phyloP scores from a whole-genome alignment of 2,797 vertebrate species.

The Micromesistius poutassou region DNA sequence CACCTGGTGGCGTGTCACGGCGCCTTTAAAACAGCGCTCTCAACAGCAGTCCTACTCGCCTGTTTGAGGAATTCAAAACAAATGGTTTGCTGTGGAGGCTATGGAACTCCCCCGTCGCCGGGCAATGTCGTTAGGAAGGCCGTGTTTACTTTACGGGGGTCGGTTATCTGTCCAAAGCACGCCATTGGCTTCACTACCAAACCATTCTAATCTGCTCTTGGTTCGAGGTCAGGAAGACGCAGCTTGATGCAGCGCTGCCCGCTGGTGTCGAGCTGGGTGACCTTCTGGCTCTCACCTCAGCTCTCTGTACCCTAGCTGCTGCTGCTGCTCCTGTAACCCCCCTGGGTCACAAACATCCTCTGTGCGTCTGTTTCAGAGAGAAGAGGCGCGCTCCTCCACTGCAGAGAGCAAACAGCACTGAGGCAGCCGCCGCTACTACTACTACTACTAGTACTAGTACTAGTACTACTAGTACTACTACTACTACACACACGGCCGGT shows the following conservation, averaged over 20 bases:
- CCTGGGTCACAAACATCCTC: neutral
- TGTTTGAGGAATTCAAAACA: neutral
- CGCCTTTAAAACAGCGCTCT: too few species aligned
- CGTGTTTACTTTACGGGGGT: neutral
- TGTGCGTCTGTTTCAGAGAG: constrained; percentile 62
- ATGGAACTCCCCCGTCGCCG: too few species aligned
- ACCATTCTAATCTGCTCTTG: neutral
- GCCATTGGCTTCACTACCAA: neutral
- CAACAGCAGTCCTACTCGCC: neutral
- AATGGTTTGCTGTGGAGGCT: too few species aligned
- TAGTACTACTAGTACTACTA: too few species aligned
- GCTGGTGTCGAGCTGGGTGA: neutral
- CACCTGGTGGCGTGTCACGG: too few species aligned
- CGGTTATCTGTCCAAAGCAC: neutral
- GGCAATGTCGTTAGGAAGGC: neutral
- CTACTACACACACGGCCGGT: neutral
- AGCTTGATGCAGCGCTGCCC: neutral
- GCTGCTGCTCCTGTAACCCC: neutral
- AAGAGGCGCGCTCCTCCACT: constrained; percentile 43
- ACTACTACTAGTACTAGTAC: too few species aligned
- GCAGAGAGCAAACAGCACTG: constrained; percentile 46
- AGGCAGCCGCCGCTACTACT: too few species aligned
- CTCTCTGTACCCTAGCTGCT: neutral
- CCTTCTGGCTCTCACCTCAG: neutral
- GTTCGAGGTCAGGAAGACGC: neutral